Conservation (phyloP, 2,113 vertebrate genomes). For the Protobothrops mucrosquamatus region DNA sequence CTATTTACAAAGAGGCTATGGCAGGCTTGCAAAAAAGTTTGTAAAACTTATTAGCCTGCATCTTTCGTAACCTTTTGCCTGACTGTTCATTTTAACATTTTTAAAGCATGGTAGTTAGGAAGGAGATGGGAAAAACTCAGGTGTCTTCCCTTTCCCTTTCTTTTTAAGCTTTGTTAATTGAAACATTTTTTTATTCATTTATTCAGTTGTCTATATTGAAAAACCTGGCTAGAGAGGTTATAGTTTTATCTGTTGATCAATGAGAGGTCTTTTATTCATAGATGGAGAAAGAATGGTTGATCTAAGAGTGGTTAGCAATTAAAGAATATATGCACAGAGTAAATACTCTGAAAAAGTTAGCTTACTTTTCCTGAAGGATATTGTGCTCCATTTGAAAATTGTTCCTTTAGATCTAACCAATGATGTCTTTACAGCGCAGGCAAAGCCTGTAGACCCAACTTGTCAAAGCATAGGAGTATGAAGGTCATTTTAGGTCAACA, state of each 20-base stretch:
- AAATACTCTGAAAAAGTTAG: not conserved
- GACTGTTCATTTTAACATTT: not conserved
- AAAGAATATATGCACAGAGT: not conserved
- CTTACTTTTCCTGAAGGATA: not conserved
- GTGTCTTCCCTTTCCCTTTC: not conserved
- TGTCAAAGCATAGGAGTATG: not conserved
- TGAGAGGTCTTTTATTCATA: not conserved
- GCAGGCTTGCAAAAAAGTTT: not conserved
- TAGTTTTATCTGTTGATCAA: not conserved
- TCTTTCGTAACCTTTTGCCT: not conserved
- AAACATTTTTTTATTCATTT: not conserved
- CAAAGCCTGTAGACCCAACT: conserved; percentile 1
- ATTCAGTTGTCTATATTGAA: not conserved
- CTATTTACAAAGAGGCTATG: not conserved
- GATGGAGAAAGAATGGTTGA: not conserved
- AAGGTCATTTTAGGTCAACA: not conserved
- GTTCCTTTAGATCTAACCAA: not conserved
- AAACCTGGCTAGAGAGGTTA: not conserved
- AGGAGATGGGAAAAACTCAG: not conserved
- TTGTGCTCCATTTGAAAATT: not conserved
- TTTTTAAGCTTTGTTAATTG: not conserved
- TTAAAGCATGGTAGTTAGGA: not conserved
- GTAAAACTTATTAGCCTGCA: not conserved
- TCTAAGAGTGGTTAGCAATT: not conserved
- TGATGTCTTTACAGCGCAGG: conserved; percentile 10